Base-by-base conservation (phyloP, 2,888 invertebrate genomes). In the Dexiosoma caninum region DNA sequence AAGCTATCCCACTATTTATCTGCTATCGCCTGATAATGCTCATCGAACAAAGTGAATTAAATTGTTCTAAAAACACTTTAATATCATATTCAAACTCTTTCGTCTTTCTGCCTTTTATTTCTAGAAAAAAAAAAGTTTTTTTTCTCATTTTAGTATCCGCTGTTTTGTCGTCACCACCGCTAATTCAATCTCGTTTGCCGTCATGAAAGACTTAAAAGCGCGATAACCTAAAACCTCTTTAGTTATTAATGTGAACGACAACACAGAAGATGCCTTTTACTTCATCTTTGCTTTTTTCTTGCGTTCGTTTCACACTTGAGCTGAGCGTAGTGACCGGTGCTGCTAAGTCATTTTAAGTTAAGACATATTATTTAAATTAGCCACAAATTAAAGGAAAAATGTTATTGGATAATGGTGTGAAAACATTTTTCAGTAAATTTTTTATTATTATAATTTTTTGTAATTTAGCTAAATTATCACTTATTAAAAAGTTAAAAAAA, bases 21-120 rank as follows among this genome's bases (percentile, higher is more conserved):
- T 87, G 87, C 87, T 89, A 89, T 89, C 90, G 86, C 78, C 85
- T 85, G 89, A 89, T 89, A 89, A 89, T 89, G 89, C 89, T 89
- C 89, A 89, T 86, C 89, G 90, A 89, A 89, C 89, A 89, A 89
- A 89, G 89, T 89, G 90, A 89, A 89, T 89, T 89, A 88, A 89
- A 89, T 89, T 89, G 89, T 83, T 86, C 85, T 85, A 87, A 87
- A 87, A 88, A 83, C 77, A 83, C 84, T 82, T 82, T 79, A 83
- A 75, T 79, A 77, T 75, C 66, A 55, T 60, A 51, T 74, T 82
- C 75, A 32, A 49, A 30, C 44, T n/a, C 6, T 40, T 59, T 30
- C 32, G 9, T 21, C n/a, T 23, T 27, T 14, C 19, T 44, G 5
- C 9, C 42, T 19, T 49, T 12, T 23, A 3, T 7, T 60, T 60